Base-by-base conservation (phyloP, 2,888 invertebrate genomes). In the Drosophila melanosoma region DNA sequence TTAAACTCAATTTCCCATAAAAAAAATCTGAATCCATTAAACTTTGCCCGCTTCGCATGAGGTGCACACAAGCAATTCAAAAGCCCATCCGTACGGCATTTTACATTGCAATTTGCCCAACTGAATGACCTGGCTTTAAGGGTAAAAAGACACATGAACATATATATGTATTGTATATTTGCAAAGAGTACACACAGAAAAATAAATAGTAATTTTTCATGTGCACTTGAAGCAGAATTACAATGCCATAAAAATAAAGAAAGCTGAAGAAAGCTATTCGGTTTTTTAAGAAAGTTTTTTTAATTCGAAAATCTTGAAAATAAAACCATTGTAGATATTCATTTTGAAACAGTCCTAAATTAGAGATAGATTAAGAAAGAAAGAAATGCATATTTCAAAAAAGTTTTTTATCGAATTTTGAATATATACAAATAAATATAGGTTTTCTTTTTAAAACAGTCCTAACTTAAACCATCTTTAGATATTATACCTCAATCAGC, bases 1-100 rank as follows among this genome's bases (percentile, higher is more conserved):
- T 84, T 74, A 71, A 84, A 73, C 69, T 60, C 85, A 76, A 87
- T 82, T 87, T 85, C 69, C 81, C 70, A 74, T 71, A 81, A 84
- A 71, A 84, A 71, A 76, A 67, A 78, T 58, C 73, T 58, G 63
- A 69, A 67, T 69, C 87, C 84, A 87, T 84, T 82, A 69, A 82
- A 79, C 63, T 75, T 76, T 64, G 78, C 62, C 29, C 74, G 74
- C 54, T 59, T 56, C 74, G 62, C 76, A 35, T 32, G 56, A 20
- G 67, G 45, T 51, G 26, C 56, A 75, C 57, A 72, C 53, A 59
- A 51, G 56, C 69, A 40, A 72, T 69, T 64, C 72, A 66, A 61
- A 42, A 51, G 52, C 67, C 51, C 76, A 67, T 64, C 59, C 68
- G 53, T 35, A 20, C 33, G 71, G 75, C 71, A 57, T 69, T 72